A percentile compares a stretch with the other conserved stretches of the same genome.
phyloP scores from a whole-genome alignment of 2,888 invertebrate species.

The Pecten maximus region DNA sequence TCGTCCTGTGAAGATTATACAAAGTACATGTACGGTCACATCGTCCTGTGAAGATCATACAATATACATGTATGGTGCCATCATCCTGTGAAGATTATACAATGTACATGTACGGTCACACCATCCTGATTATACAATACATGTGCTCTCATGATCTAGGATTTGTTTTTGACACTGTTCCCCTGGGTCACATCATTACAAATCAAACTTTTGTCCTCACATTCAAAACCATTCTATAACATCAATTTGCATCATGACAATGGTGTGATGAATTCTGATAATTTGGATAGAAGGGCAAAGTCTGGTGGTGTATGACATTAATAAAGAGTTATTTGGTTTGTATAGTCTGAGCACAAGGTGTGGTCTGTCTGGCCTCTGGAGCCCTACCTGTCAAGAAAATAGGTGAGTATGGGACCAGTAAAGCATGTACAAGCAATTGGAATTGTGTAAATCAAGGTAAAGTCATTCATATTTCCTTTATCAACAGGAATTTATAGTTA shows the following conservation, averaged over 20 bases:
- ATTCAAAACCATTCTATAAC: background rate
- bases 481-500: background rate
- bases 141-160: background rate
- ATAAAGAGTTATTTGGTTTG: background rate
- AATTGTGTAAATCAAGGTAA: background rate
- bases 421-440: background rate
- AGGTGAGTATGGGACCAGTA: background rate
- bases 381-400: background rate
- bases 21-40: no score
- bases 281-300: background rate
- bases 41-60: no score
- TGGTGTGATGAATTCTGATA: background rate
- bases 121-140: background rate
- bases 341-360: background rate
- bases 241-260: conserved; percentile 11
- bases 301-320: background rate
- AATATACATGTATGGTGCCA: no score
- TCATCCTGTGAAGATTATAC: background rate
- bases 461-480: background rate
- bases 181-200: background rate
- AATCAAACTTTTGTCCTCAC: background rate
- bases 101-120: no score
- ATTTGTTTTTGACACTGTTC: background rate
- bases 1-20: no score
- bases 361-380: background rate